Evolutionary conservation across 2,797 vertebrate species (phyloP).

Genomic region (Betta splendens): DNA sequence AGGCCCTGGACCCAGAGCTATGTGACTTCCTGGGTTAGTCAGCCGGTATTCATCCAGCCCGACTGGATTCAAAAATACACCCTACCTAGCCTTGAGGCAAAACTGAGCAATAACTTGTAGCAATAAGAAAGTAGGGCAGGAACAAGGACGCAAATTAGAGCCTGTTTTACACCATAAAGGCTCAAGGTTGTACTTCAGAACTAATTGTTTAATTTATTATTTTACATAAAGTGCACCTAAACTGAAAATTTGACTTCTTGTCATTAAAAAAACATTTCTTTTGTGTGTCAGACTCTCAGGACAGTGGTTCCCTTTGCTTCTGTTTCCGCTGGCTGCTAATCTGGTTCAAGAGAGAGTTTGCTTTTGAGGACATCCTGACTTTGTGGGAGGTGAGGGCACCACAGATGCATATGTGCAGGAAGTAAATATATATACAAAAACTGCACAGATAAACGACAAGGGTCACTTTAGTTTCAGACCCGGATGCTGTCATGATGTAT

Average conservation of each 20-base stretch:
- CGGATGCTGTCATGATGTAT: too few species aligned
- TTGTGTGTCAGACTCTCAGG: constrained; percentile 85
- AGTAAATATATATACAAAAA: background rate
- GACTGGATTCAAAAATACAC: constrained; percentile 2
- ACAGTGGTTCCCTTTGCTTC: constrained; percentile 91
- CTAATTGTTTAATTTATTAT: too few species aligned
- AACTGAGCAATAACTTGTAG: background rate
- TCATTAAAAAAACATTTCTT: background rate
- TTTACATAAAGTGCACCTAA: too few species aligned
- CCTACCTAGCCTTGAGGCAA: background rate
- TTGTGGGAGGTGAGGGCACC: constrained; percentile 87
- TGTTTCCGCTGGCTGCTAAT: constrained; percentile 95
- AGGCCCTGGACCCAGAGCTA: constrained; percentile 88
- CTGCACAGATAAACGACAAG: too few species aligned
- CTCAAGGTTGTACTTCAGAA: background rate
- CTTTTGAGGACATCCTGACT: constrained; percentile 88
- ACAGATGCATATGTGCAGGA: too few species aligned
- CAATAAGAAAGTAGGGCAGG: background rate
- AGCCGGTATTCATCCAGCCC: background rate
- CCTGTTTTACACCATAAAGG: background rate
- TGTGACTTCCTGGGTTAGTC: constrained; percentile 89
- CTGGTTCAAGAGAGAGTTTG: constrained; percentile 94
- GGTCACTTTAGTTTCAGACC: too few species aligned
- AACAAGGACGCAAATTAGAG: background rate
- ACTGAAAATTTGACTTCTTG: too few species aligned